phyloP scores from a whole-genome alignment of 2,888 invertebrate species.

The Drosophila basisetae region DNA sequence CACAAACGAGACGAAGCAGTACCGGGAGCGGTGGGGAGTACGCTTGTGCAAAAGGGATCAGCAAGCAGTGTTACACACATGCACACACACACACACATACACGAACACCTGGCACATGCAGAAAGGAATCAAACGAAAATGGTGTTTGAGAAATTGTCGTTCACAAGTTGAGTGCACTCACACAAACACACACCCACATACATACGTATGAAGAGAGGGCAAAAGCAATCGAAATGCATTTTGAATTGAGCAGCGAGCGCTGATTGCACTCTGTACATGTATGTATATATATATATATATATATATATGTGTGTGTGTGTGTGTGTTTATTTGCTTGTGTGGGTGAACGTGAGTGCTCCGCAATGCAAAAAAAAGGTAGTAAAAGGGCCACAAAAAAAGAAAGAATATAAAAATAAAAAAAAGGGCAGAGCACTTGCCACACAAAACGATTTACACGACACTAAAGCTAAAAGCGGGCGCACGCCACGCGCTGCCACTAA shows the following conservation, averaged over 20 bases:
- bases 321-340: slow-evolving; percentile 11
- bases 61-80: slow-evolving; percentile 33
- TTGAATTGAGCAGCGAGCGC: slow-evolving; percentile 66
- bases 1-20: slow-evolving; percentile 24
- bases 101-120: slow-evolving; percentile 42
- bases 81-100: slow-evolving; percentile 36
- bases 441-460: slow-evolving; percentile 79
- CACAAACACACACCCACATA: neutral
- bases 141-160: slow-evolving; percentile 59
- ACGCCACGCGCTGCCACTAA: slow-evolving; percentile 45
- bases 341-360: slow-evolving; percentile 41
- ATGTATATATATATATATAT: neutral
- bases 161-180: slow-evolving; percentile 73
- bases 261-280: slow-evolving; percentile 42
- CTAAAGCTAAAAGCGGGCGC: slow-evolving; percentile 66
- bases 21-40: neutral
- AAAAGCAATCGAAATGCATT: slow-evolving; percentile 79
- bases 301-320: slow-evolving; percentile 4
- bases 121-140: slow-evolving; percentile 63
- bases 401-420: slow-evolving; percentile 28
- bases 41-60: slow-evolving; percentile 50
- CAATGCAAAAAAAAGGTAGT: slow-evolving; percentile 50
- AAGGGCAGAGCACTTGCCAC: slow-evolving; percentile 70
- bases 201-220: slow-evolving; percentile 19
- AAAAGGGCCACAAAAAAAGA: slow-evolving; percentile 43